Evolutionary conservation across 2,113 vertebrate species (phyloP).

Genomic region (Hippocampus barbouri): DNA sequence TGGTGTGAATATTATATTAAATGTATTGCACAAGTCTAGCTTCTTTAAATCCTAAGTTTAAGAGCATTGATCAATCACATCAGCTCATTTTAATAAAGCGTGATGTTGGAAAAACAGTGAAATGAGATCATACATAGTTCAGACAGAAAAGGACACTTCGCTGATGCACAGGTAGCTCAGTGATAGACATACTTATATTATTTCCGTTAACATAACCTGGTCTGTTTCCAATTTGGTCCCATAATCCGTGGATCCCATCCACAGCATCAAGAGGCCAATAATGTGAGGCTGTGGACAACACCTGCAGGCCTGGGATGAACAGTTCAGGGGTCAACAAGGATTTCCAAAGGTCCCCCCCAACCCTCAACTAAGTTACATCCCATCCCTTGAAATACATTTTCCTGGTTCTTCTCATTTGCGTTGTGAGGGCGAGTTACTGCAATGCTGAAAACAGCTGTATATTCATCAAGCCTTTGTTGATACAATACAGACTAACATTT

Average conservation of each 20-base stretch:
- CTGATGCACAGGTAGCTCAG: constrained; percentile 10
- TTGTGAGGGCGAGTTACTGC: neutral
- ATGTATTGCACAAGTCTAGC: neutral
- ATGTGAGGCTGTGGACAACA: constrained; percentile 86
- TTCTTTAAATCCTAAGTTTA: neutral
- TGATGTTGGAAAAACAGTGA: constrained; percentile 9
- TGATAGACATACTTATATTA: constrained; percentile 68
- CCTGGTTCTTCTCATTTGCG: neutral
- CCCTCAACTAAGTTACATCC: constrained; percentile 20
- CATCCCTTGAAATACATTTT: constrained; percentile 24
- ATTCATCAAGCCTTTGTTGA: neutral
- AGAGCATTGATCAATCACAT: constrained; percentile 42
- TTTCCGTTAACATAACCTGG: constrained; percentile 69
- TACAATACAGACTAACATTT: neutral
- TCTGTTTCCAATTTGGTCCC: constrained; percentile 82
- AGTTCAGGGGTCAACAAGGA: constrained; percentile 41
- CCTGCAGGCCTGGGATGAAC: constrained; percentile 79
- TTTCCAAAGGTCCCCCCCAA: constrained; percentile 18
- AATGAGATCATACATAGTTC: constrained; percentile 48
- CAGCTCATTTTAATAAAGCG: constrained; percentile 34
- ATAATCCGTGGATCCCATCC: constrained; percentile 86
- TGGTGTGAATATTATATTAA: neutral
- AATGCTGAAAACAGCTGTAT: neutral
- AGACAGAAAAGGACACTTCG: constrained; percentile 23
- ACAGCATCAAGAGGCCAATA: constrained; percentile 91